Conservation (phyloP, 2,888 invertebrate species). For the Pediacus dermestoides region DNA sequence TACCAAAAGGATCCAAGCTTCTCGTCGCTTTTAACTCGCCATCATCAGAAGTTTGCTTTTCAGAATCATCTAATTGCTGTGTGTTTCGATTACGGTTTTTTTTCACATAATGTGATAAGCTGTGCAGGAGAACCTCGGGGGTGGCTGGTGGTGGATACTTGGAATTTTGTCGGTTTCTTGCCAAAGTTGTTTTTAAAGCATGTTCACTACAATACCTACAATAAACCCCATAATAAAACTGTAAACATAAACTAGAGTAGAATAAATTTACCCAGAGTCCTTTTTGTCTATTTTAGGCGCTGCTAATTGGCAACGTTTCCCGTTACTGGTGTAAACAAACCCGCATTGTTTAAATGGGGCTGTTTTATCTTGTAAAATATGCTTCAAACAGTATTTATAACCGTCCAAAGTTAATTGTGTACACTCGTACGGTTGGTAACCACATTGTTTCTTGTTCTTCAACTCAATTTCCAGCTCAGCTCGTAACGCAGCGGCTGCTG, state of each 20-base stretch:
- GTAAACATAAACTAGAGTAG: neutral
- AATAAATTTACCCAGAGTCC: slow-evolving; percentile 58
- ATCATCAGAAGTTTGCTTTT: slow-evolving; percentile 46
- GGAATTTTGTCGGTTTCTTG: slow-evolving; percentile 59
- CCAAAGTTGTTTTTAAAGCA: slow-evolving; percentile 61
- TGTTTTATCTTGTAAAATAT: slow-evolving; percentile 77
- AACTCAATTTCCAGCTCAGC: slow-evolving; percentile 61
- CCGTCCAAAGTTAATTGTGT: slow-evolving; percentile 65
- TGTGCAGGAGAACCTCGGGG: slow-evolving; percentile 63
- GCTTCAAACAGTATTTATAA: slow-evolving; percentile 73
- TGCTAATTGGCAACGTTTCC: slow-evolving; percentile 73
- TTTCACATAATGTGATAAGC: slow-evolving; percentile 62
- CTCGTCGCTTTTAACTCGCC: slow-evolving; percentile 50
- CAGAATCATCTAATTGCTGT: slow-evolving; percentile 40
- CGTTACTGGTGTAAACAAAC: slow-evolving; percentile 63
- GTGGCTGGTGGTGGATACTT: slow-evolving; percentile 62
- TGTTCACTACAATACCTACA: slow-evolving; percentile 67
- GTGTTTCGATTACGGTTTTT: slow-evolving; percentile 37
- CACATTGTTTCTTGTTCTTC: slow-evolving; percentile 59
- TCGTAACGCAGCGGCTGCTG: slow-evolving; percentile 38
- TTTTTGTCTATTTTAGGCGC: slow-evolving; percentile 69
- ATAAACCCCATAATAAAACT: slow-evolving; percentile 10
- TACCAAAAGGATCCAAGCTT: slow-evolving; percentile 60
- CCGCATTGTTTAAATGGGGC: slow-evolving; percentile 84
- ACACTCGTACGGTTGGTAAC: slow-evolving; percentile 65